Base-by-base conservation (phyloP, 2,888 invertebrate genomes). In the Pseudanteris insignis region DNA sequence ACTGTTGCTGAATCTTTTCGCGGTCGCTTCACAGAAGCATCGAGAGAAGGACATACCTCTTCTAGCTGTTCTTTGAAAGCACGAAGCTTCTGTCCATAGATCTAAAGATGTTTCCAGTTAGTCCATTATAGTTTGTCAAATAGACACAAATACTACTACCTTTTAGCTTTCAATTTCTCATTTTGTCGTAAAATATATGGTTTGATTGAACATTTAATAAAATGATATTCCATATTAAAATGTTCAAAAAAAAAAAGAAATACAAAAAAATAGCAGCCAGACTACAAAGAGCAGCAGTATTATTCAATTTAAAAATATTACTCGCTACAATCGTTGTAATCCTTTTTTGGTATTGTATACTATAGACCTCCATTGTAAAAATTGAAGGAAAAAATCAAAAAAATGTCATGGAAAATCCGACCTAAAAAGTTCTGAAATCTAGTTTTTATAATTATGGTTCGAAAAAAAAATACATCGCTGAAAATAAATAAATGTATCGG, bases 51-150 rank as follows among this genome's bases (percentile, higher is more conserved):
- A 74, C 91, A 92, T 41, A 89, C 85, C 72, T 92, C 91, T 74
- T 89, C 89, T 79, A 94, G 87, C 66, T 94, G 85, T 82, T 92
- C 92, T 64, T 88, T 86, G 84, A 91, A 96, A 66, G 89, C 88
- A 81, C 90, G 89, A 79, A 93, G 88, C 76, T 91, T 87, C 78
- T 89, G 88, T 80, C 91, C 89, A 85, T 92, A 91, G 79, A 91
- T 91, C 93, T 94, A 88, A 70, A 80, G 81, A 84, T 78, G 82
- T 84, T 78, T 82, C 81, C 82, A 81, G 86, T 86, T 85, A 86
- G 82, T 81, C 74, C 74, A 83, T 82, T 84, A 84, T 81, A 81
- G 80, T 76, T 81, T 79, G 79, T 83, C 61, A 58, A 18, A 11
- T 28, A 59, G n/a, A 37, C 28, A 13, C 30, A 32, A 37, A 21